Evolutionary conservation across 2,797 vertebrate genomes (phyloP).

Genomic region (Phalloptychus januarius): DNA sequence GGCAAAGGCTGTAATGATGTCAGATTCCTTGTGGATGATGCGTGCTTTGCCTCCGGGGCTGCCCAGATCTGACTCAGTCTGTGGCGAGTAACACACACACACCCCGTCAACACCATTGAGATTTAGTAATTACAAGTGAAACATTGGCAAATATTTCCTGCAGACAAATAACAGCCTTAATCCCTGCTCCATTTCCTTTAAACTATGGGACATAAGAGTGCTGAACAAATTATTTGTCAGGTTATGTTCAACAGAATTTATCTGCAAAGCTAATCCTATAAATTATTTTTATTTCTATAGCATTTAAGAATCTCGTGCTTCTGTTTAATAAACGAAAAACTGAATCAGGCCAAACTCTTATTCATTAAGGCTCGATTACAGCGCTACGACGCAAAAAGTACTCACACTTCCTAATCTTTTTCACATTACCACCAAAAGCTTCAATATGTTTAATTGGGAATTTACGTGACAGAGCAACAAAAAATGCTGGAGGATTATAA

Average conservation of each 20-base stretch:
- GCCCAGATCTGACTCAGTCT: conserved; percentile 88
- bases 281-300: conserved; percentile 16
- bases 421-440: neutral
- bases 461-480: conserved; percentile 1
- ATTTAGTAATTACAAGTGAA: conserved; percentile 34
- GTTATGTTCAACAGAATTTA: conserved; percentile 22
- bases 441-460: neutral
- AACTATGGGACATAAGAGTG: conserved; percentile 22
- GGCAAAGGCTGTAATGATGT: conserved; percentile 98
- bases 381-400: neutral
- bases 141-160: conserved; percentile 31
- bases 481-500: neutral
- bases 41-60: conserved; percentile 89
- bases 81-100: conserved; percentile 34
- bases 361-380: conserved; percentile 2
- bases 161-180: conserved; percentile 41
- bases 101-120: conserved; percentile 12
- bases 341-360: conserved; percentile 33
- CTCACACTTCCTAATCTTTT: neutral
- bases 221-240: conserved; percentile 36
- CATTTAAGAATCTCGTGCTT: conserved; percentile 14
- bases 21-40: conserved; percentile 98
- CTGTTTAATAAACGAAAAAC: conserved; percentile 28
- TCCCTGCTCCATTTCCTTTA: conserved; percentile 37
- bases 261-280: conserved; percentile 6